Conservation (phyloP, 2,888 invertebrate species). For the Molorchus minor region DNA sequence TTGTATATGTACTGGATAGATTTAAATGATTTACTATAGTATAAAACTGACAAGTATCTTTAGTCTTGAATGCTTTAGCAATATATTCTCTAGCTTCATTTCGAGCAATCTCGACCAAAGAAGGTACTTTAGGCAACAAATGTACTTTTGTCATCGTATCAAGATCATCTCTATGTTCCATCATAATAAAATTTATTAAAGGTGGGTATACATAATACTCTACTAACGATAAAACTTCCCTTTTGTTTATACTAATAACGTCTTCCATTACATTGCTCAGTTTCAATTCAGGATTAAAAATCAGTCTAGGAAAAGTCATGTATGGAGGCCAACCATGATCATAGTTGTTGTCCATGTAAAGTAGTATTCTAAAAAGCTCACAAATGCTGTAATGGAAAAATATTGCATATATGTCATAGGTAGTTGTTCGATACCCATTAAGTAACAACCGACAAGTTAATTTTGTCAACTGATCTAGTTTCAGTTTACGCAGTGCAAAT, state of each 20-base stretch:
- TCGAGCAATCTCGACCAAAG: conserved; percentile 48
- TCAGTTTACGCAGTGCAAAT: conserved; percentile 22
- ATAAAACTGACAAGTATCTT: conserved; percentile 41
- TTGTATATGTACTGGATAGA: conserved; percentile 42
- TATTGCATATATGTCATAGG: conserved; percentile 32
- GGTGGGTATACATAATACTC: conserved; percentile 27
- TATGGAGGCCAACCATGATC: conserved; percentile 14
- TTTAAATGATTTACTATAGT: conserved; percentile 39
- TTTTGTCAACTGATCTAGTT: conserved; percentile 30
- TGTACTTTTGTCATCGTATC: background rate
- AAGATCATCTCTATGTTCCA: conserved; percentile 21
- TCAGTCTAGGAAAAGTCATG: conserved; percentile 32
- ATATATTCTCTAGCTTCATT: conserved; percentile 44
- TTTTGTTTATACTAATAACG: conserved; percentile 8
- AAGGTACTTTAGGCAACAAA: conserved; percentile 38
- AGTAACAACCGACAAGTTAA: conserved; percentile 37
- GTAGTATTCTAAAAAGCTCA: conserved; percentile 38
- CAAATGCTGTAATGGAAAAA: conserved; percentile 39
- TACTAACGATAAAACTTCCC: conserved; percentile 7
- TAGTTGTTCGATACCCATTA: conserved; percentile 31
- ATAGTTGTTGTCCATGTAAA: conserved; percentile 40
- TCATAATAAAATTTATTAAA: conserved; percentile 6
- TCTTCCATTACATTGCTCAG: conserved; percentile 17
- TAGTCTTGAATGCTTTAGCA: conserved; percentile 33
- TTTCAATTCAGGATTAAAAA: conserved; percentile 33